phyloP scores from a whole-genome alignment of 1,140 invertebrate species.

The Neodiprion lecontei region DNA sequence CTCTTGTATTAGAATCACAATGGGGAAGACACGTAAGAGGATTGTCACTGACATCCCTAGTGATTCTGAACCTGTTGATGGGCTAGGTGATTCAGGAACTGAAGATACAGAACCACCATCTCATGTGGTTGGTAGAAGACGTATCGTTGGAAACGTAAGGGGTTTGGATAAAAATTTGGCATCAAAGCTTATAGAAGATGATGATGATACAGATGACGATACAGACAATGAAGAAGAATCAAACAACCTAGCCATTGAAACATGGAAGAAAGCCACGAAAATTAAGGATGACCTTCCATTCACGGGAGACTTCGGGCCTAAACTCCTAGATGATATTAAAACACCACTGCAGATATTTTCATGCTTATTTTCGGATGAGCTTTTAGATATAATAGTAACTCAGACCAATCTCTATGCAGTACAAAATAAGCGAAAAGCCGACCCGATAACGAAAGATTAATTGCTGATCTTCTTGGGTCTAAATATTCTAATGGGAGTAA shows the following conservation, averaged over 20 bases:
- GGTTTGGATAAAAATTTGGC: neutral
- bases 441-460: too few species aligned
- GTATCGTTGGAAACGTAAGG: too few species aligned
- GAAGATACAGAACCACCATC: neutral
- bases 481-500: constrained; percentile 31
- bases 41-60: constrained; percentile 9
- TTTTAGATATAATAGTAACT: constrained; percentile 18
- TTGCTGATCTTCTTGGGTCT: constrained; percentile 19
- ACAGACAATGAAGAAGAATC: too few species aligned
- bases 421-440: too few species aligned
- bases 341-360: constrained; percentile 18
- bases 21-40: too few species aligned
- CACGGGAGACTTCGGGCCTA: neutral
- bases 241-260: too few species aligned
- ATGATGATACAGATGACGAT: too few species aligned
- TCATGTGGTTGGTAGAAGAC: too few species aligned
- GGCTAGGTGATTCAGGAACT: neutral
- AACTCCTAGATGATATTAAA: constrained; percentile 6
- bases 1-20: too few species aligned
- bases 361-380: constrained; percentile 16
- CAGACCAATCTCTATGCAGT: constrained; percentile 19
- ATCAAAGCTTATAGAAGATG: too few species aligned
- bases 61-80: constrained; percentile 10
- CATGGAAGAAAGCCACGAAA: too few species aligned
- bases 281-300: too few species aligned